A percentile compares a stretch with the other conserved stretches of the same genome.
phyloP scores from a whole-genome alignment of 2,113 vertebrate genomes.

The Hyperopisus bebe region DNA sequence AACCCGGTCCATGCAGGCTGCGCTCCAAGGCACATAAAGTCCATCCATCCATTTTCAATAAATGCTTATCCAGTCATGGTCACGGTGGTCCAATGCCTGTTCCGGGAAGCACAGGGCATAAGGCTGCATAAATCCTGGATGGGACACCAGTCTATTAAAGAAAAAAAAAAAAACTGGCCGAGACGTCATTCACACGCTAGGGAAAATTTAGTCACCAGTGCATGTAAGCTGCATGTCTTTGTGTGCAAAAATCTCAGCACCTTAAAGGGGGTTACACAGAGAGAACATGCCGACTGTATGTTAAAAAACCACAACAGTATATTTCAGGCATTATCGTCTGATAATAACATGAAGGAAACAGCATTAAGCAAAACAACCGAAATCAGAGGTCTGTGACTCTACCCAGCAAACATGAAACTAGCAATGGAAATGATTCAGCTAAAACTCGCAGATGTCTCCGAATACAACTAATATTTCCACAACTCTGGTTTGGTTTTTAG shows the following conservation, averaged over 20 bases:
- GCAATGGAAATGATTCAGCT: too few relatives aligned
- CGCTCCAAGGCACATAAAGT: not conserved
- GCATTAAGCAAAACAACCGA: not conserved
- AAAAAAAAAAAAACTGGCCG: not conserved
- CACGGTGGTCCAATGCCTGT: not conserved
- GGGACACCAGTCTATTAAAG: not conserved
- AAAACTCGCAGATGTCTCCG: too few relatives aligned
- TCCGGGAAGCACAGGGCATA: not conserved
- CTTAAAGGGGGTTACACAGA: not conserved
- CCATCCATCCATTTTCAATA: conserved; percentile 2
- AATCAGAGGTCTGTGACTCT: too few relatives aligned
- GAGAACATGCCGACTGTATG: not conserved
- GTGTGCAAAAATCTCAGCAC: not conserved
- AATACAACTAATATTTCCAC: not conserved
- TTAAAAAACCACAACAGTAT: not conserved
- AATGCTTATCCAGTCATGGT: not conserved
- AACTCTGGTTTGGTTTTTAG: not conserved
- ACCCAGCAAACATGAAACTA: not conserved
- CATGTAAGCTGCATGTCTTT: not conserved
- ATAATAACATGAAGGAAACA: not conserved
- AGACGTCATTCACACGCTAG: not conserved
- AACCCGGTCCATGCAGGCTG: not conserved
- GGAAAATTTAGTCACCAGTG: not conserved
- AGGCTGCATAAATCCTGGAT: not conserved
- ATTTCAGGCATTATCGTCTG: not conserved